Percentiles rank a stretch among this genome's conserved stretches.
Evolutionary conservation across 2,113 vertebrate species (phyloP).

Genomic region (Natator depressus): DNA sequence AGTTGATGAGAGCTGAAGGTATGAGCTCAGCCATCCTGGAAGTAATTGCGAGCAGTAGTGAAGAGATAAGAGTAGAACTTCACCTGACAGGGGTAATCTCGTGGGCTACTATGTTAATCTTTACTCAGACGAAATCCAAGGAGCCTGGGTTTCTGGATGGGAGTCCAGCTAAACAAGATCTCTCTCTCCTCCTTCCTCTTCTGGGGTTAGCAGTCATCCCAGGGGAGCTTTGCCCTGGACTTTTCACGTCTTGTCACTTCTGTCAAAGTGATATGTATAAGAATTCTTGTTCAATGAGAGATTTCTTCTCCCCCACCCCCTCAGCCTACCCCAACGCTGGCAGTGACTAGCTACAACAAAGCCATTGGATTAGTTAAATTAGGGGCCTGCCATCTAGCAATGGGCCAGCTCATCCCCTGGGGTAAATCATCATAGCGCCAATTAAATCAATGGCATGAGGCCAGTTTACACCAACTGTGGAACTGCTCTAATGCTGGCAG

Average conservation of each 20-base stretch:
- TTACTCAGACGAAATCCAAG: neutral
- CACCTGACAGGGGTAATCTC: constrained; percentile 45
- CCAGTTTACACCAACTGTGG: neutral
- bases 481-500: constrained; percentile 48
- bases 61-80: constrained; percentile 53
- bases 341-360: constrained; percentile 56
- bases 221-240: constrained; percentile 61
- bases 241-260: constrained; percentile 56
- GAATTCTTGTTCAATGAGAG: neutral
- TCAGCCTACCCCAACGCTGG: constrained; percentile 32
- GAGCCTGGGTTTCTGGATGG: neutral
- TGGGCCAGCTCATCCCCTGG: neutral
- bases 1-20: neutral
- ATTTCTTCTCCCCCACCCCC: neutral
- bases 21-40: constrained; percentile 52
- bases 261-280: constrained; percentile 54
- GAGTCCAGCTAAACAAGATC: neutral
- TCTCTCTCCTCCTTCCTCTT: neutral
- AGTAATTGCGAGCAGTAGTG: constrained; percentile 49
- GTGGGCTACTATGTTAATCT: constrained; percentile 17
- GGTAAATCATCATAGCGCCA: neutral
- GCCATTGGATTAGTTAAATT: constrained; percentile 65
- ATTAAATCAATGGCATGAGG: neutral
- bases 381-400: constrained; percentile 65
- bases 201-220: neutral